Evolutionary conservation across 2,113 vertebrate species (phyloP).

Genomic region (Antidorcas marsupialis): DNA sequence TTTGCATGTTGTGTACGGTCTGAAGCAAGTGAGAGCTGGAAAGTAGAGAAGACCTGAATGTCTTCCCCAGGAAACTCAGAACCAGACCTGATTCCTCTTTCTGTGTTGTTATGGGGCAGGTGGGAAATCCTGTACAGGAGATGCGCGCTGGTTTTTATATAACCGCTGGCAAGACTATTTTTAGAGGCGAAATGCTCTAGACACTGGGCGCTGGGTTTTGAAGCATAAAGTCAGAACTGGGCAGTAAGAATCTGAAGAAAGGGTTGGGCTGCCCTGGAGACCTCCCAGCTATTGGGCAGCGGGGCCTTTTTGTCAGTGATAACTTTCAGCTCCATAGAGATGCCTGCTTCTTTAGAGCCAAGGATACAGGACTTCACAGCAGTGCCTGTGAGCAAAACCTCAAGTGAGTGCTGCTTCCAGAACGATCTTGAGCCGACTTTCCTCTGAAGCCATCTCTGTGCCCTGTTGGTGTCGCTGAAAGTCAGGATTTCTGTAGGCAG

Average conservation of each 20-base stretch:
- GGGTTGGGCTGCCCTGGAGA: not conserved
- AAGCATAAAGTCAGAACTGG: not conserved
- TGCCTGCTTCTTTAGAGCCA: not conserved
- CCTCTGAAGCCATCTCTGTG: not conserved
- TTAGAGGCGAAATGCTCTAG: not conserved
- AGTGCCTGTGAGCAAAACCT: not conserved
- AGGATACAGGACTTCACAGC: accelerated
- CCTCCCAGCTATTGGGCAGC: not conserved
- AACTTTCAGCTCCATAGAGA: not conserved
- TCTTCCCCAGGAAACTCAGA: not conserved
- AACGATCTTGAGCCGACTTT: not conserved
- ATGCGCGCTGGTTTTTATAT: not conserved
- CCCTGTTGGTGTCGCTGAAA: not conserved
- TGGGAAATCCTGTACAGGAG: not conserved
- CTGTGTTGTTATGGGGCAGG: not conserved
- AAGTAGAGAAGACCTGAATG: not conserved
- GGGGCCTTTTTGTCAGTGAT: not conserved
- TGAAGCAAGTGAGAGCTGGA: not conserved
- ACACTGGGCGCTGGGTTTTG: not conserved
- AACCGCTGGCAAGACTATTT: not conserved
- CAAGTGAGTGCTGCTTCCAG: not conserved
- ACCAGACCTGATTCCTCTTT: not conserved
- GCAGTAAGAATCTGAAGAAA: not conserved
- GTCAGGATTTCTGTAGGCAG: not conserved
- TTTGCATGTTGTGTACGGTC: not conserved